These are phyloP conservation scores for Stomatorhinus ivindoensis DNA, from an alignment of 2,113 vertebrate genomes.

Conservation along the genomic window DNA sequence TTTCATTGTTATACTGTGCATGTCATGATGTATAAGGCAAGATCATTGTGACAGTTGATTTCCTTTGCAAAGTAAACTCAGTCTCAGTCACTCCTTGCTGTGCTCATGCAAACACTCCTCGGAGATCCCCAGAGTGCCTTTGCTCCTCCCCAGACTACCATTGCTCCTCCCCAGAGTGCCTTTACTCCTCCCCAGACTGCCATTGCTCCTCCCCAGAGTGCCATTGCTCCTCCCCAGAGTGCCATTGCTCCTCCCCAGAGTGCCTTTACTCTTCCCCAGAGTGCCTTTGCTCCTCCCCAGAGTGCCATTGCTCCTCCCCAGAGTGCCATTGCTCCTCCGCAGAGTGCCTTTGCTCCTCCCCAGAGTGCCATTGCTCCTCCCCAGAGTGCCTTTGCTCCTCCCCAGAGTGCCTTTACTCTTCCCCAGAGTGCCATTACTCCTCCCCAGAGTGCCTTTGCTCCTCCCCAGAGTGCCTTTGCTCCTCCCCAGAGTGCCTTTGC, in stretches of 20 bases:
- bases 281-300: no score
- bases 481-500: background rate
- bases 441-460: background rate
- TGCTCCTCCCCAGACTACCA: slow-evolving; percentile 5
- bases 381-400: background rate
- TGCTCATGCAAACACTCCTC: background rate
- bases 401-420: background rate
- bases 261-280: background rate
- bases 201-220: no score
- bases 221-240: no score
- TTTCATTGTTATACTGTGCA: background rate
- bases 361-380: background rate
- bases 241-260: no score
- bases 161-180: no score
- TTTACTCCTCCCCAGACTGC: background rate
- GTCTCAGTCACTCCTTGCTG: background rate
- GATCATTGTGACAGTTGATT: background rate
- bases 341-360: background rate
- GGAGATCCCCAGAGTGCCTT: slow-evolving; percentile 33
- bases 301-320: background rate
- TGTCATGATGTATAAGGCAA: background rate
- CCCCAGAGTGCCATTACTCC: background rate
- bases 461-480: background rate
- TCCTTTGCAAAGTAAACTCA: background rate
- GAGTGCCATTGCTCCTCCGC: no score